Base-by-base conservation (phyloP, 2,113 vertebrate species). In the Forbesichthys agassizii region DNA sequence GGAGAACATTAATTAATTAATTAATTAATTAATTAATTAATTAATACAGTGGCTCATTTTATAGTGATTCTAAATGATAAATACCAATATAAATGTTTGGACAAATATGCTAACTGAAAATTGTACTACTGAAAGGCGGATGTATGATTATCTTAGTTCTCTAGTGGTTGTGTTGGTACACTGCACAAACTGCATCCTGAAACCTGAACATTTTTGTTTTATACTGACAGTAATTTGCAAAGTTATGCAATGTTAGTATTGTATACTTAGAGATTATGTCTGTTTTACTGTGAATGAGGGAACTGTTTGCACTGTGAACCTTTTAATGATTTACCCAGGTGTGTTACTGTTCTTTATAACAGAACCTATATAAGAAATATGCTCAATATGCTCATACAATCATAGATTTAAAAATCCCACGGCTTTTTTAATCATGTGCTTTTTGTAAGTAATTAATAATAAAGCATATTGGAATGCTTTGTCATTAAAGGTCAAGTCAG, bases 271-370 rank as follows among this genome's bases (percentile, higher is more conserved):
- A 63, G 72, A 57, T 74, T 58, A 77, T 69, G 72, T 71, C 69
- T 58, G 61, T 71, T 1, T 64, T 65, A 84, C 86, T 90, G 88
- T 88, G 87, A 90, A 90, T 69, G 77, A 83, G 71, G 82, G 68
- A 71, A 55, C 74, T 86, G 81, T 85, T 73, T 83, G 74, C 79
- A 71, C 77, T 87, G 82, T 86, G 86, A 86, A 75, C 68, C 11
- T 69, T 27, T 27, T 27, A 27, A 27, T 83, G 84, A 88, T 73
- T 86, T 84, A 83, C 62, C 68, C 33, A 66, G 55, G 68, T 84
- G 65, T 64, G 49, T 74, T 27, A 1, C 20, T 61, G 49, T 51
- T 33, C 65, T 69, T 66, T 13, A 36, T 33, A 42, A 20, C 16
- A 20, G 61, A 14, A 60, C 58, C 18, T 64, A 75, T 9, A n/a